A percentile compares a stretch with the other conserved stretches of the same genome.
Conservation (phyloP, 30 jellyfish, hydroid and myxozoan genomes). For the Sanderia malayensis region DNA sequence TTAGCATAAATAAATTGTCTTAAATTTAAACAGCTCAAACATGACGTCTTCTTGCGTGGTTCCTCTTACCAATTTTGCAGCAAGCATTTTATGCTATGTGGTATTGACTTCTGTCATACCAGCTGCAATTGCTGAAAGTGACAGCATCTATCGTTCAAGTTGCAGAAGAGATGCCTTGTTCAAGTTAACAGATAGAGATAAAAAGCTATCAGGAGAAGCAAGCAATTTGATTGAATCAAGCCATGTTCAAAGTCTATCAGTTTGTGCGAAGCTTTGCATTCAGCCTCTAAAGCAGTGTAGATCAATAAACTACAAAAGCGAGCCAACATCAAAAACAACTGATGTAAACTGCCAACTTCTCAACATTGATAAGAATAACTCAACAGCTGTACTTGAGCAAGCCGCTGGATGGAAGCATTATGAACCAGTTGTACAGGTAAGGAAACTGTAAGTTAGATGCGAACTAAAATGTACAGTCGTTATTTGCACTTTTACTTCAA, state of each 20-base stretch:
- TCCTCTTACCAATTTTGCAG: background rate
- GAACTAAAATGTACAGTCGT: too few species aligned
- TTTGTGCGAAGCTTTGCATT: slow-evolving; percentile 26
- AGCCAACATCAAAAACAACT: background rate
- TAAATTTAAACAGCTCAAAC: too few species aligned
- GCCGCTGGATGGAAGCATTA: slow-evolving; percentile 47
- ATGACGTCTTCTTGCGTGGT: too few species aligned
- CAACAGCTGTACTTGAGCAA: background rate
- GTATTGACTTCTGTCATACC: too few species aligned
- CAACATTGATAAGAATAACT: background rate
- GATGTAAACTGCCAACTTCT: slow-evolving; percentile 34
- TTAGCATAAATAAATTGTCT: too few species aligned
- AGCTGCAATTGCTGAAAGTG: background rate
- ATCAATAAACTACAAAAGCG: slow-evolving; percentile 28
- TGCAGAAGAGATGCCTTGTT: slow-evolving; percentile 40
- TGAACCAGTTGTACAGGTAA: slow-evolving; percentile 44
- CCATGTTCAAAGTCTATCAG: slow-evolving; percentile 4
- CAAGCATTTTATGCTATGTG: too few species aligned
- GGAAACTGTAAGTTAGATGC: too few species aligned
- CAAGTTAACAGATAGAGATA: slow-evolving; percentile 33
- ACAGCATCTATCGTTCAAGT: background rate
- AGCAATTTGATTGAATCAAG: background rate
- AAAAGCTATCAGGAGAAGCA: slow-evolving; percentile 4
- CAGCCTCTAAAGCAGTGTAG: background rate
- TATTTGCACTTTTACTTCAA: too few species aligned